These are phyloP conservation scores for Arvicanthis niloticus DNA, from an alignment of 2,113 vertebrate species.

Conservation along the genomic window DNA sequence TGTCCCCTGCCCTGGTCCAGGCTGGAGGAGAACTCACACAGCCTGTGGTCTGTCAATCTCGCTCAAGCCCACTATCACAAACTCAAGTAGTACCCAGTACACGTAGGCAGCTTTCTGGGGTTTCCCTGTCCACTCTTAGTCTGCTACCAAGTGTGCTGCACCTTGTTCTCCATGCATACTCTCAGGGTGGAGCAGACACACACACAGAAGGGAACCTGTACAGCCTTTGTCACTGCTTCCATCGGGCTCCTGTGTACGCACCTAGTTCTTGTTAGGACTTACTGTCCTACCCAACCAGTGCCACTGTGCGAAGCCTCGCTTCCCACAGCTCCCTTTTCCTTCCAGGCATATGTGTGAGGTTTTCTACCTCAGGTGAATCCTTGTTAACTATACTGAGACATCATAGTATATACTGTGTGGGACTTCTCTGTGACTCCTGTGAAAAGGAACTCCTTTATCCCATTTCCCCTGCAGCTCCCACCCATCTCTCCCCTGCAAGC, in stretches of 20 bases:
- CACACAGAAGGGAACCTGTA: neutral
- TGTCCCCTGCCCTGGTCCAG: neutral
- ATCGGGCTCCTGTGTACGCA: accelerated
- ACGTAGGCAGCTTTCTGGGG: accelerated
- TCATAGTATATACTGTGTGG: too few relatives aligned
- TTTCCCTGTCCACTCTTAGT: neutral
- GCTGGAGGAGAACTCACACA: neutral
- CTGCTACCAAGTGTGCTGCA: neutral
- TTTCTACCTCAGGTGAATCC: neutral
- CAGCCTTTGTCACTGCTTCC: accelerated
- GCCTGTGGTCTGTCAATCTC: neutral
- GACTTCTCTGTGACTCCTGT: neutral
- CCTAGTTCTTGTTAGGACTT: neutral
- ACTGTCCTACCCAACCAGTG: too few relatives aligned
- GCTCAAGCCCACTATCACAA: neutral
- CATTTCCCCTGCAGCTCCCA: neutral
- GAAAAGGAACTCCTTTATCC: neutral
- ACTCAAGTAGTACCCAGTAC: neutral
- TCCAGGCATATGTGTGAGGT: neutral
- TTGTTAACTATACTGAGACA: neutral
- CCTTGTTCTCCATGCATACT: neutral
- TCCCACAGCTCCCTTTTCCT: neutral
- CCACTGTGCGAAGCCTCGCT: neutral
- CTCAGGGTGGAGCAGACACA: neutral
- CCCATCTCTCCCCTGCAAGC: neutral